Conservation (phyloP, 2,113 vertebrate species). For the Sula dactylatra region DNA sequence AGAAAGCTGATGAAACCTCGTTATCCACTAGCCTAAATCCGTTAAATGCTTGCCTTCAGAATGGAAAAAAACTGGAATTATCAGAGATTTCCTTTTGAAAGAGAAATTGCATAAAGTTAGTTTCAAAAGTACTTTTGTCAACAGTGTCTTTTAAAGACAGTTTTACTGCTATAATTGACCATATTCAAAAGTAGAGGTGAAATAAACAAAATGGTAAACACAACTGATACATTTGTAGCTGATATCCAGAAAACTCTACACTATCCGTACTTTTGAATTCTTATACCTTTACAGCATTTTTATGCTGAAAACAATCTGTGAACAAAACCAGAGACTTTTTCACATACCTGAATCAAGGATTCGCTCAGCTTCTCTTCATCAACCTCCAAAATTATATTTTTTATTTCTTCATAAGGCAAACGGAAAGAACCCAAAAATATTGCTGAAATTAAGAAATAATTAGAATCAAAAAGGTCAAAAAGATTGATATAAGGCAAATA, state of each 20-base stretch:
- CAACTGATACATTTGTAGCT: not conserved
- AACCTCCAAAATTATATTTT: constrained; percentile 89
- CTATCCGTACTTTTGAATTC: not conserved
- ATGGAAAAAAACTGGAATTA: not conserved
- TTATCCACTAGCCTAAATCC: not conserved
- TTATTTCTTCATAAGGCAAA: constrained; percentile 96
- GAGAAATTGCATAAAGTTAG: not conserved
- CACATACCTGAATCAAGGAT: constrained; percentile 92
- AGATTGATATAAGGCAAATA: not conserved
- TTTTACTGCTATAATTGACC: not conserved
- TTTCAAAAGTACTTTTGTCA: not conserved
- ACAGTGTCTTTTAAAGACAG: not conserved
- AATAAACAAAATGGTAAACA: not conserved
- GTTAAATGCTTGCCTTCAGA: not conserved
- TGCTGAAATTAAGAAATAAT: constrained; percentile 79
- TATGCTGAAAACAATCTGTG: accelerated
- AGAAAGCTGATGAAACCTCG: not conserved
- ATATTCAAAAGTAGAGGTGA: not conserved
- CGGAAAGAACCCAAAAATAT: constrained; percentile 98
- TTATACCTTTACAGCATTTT: not conserved
- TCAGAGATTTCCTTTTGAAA: not conserved
- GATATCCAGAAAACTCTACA: not conserved
- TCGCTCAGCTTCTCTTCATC: constrained; percentile 92
- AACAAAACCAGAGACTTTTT: not conserved
- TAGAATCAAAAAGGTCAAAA: not conserved